Conservation (phyloP, 2,113 vertebrate genomes). For the Spilogale gracilis region DNA sequence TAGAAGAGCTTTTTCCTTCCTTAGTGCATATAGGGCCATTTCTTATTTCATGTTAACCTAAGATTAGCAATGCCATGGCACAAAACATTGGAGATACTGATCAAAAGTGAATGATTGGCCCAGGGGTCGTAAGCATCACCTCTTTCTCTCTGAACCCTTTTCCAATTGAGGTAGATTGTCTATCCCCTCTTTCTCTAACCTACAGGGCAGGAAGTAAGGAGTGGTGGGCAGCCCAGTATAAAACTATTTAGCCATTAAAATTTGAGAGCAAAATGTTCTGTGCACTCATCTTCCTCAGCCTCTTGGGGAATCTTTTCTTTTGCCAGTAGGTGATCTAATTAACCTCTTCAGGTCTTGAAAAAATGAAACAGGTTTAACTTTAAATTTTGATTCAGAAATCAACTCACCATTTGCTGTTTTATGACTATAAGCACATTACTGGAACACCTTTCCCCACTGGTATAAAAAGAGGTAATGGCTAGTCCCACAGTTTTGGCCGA, state of each 20-base stretch:
- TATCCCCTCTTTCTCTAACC: neutral
- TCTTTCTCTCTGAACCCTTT: neutral
- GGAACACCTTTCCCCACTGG: neutral
- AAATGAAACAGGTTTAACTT: neutral
- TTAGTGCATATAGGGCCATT: neutral
- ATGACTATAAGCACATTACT: neutral
- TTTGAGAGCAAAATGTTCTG: neutral
- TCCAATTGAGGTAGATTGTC: neutral
- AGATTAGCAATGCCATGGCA: neutral
- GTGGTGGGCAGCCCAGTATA: too few species aligned
- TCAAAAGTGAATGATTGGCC: neutral
- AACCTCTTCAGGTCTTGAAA: neutral
- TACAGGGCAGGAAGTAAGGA: neutral
- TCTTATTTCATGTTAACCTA: neutral
- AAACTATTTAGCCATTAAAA: neutral
- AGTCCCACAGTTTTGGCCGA: neutral
- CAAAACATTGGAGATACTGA: neutral
- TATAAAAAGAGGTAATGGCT: neutral
- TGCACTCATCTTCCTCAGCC: neutral
- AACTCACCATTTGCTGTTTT: neutral
- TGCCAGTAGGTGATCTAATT: neutral
- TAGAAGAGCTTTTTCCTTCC: neutral
- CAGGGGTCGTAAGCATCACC: too few species aligned
- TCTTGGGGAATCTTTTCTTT: neutral
- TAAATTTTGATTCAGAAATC: neutral